Base-by-base conservation (phyloP, 2,797 vertebrate genomes). In the Onychomys arenicola region DNA sequence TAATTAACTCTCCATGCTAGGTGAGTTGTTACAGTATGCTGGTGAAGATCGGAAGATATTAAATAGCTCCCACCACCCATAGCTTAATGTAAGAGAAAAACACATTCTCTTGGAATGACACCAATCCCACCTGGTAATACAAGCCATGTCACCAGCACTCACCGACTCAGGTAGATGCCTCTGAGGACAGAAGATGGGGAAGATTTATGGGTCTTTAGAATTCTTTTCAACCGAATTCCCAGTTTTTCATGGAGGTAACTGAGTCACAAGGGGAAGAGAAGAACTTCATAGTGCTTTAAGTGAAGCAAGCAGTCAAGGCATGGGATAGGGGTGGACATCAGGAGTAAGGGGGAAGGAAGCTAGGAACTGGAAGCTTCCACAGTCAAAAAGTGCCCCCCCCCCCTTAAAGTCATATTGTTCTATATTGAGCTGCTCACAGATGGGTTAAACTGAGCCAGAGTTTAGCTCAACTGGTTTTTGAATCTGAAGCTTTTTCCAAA, bases 401-500 rank as follows among this genome's bases (percentile, higher is more conserved):
- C 77, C n/a, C n/a, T 40, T 73, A 25, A 32, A 52, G 49, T n/a
- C 40, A 19, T 93, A 29, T 76, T 92, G 83, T 91, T 87, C 65
- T 81, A 65, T 37, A 85, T 25, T 59, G 59, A 88, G 49, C 49
- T 80, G 71, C 55, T 43, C 52, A 19, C 81, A 40, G 12, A 94
- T 96, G 89, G 94, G 91, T 88, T 23, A 96, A 95, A 95, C 32
- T 11, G 55, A 90, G 73, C 63, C 71, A 95, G 90, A 89, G 90
- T 65, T 59, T 9, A 65, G 61, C 34, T 32, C 86, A 57, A 34
- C 29, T 52, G 2, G 91, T 82, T 92, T 86, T 90, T 92, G 34
- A 96, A 84, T 91, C 76, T 61, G 63, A 95, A 94, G 40, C 5
- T 27, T 82, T 95, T 95, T 93, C 77, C 27, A 83, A 90, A 89